A percentile compares a stretch with the other conserved stretches of the same genome.
Conservation (phyloP, 2,888 invertebrate species). For the Lissonota sp. region DNA sequence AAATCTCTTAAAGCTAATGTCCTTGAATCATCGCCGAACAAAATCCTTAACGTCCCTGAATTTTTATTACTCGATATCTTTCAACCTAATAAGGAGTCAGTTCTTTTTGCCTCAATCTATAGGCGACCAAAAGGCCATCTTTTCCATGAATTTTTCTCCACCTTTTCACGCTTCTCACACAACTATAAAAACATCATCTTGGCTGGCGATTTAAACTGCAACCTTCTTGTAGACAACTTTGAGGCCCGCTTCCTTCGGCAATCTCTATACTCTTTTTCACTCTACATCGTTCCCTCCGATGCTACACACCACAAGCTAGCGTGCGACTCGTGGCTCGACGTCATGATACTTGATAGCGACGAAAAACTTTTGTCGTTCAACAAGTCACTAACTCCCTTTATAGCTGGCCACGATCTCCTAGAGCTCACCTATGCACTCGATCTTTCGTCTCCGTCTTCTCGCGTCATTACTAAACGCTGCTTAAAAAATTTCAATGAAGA, state of each 20-base stretch:
- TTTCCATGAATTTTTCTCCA: background rate
- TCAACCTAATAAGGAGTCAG: background rate
- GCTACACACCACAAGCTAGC: conserved; percentile 12
- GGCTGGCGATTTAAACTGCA: conserved; percentile 34
- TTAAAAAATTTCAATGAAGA: too few relatives aligned
- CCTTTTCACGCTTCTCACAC: background rate
- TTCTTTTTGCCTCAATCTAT: conserved; percentile 26
- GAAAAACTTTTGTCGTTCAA: conserved; percentile 7
- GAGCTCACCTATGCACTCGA: too few relatives aligned
- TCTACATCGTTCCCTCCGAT: background rate
- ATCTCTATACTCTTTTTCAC: background rate
- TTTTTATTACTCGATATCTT: conserved; percentile 15
- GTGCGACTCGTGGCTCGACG: conserved; percentile 2
- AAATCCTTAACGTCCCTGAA: too few relatives aligned
- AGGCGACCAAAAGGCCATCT: conserved; percentile 13
- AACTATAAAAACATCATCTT: conserved; percentile 20
- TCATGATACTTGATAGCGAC: conserved; percentile 4
- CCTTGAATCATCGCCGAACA: background rate
- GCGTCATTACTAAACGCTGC: too few relatives aligned
- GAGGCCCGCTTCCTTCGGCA: background rate
- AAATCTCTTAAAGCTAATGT: conserved; percentile 22
- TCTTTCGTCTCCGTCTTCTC: too few relatives aligned
- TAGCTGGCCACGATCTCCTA: conserved; percentile 35
- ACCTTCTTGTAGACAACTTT: background rate
- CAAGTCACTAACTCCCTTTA: conserved; percentile 13